These are phyloP conservation scores for Motacilla alba DNA, from an alignment of 2,113 vertebrate species.

Conservation along the genomic window DNA sequence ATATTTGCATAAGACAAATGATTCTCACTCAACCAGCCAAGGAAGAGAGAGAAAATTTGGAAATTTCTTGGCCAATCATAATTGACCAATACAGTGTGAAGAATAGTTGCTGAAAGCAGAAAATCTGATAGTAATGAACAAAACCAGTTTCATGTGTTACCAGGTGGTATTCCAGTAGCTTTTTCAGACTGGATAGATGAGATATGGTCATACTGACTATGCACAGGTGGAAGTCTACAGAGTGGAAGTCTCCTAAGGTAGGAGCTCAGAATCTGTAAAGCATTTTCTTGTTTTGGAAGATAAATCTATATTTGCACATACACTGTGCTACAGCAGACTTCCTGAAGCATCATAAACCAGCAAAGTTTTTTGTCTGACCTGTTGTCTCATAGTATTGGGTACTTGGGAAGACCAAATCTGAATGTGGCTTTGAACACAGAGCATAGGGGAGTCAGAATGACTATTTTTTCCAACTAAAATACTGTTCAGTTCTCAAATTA, in stretches of 20 bases:
- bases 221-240: not conserved
- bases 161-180: not conserved
- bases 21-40: not conserved
- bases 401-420: not conserved
- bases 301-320: not conserved
- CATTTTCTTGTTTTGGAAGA: not conserved
- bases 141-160: not conserved
- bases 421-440: not conserved
- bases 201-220: not conserved
- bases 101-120: not conserved
- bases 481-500: conserved; percentile 33
- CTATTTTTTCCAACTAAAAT: not conserved
- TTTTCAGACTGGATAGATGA: not conserved
- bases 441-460: not conserved
- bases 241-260: not conserved
- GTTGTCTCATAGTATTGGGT: not conserved
- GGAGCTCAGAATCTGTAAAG: not conserved
- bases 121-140: not conserved
- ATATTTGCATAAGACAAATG: not conserved
- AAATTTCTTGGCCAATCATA: not conserved
- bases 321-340: not conserved
- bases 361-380: not conserved
- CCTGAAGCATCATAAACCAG: not conserved
- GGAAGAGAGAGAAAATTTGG: not conserved
- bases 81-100: not conserved